Conservation (phyloP, 1,140 invertebrate genomes). For the Pseudobourletiella spinata region DNA sequence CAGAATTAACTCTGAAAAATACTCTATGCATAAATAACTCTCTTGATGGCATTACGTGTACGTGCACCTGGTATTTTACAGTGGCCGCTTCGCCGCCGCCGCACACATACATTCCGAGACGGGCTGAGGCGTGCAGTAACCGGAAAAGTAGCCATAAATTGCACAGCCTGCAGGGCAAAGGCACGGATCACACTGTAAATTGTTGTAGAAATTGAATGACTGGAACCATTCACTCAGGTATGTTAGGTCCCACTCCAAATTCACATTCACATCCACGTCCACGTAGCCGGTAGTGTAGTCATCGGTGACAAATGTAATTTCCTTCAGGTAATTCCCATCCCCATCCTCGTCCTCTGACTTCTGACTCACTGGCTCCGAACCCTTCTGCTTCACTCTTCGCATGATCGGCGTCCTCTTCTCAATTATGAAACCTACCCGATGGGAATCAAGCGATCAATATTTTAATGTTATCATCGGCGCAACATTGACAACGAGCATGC, state of each 20-base stretch:
- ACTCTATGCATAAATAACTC: too few relatives aligned
- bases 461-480: too few relatives aligned
- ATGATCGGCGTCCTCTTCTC: neutral
- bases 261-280: conserved; percentile 3
- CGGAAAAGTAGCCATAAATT: conserved; percentile 2
- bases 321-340: neutral
- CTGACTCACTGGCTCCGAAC: too few relatives aligned
- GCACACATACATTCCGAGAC: neutral
- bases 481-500: too few relatives aligned
- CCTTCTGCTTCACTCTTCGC: neutral
- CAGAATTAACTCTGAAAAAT: too few relatives aligned
- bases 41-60: too few relatives aligned
- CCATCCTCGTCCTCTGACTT: neutral
- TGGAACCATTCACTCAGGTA: conserved; percentile 1
- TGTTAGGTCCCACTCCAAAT: neutral
- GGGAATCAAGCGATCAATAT: too few relatives aligned
- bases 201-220: conserved; percentile 5
- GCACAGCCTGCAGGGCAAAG: conserved; percentile 2
- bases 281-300: neutral
- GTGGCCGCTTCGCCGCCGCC: neutral
- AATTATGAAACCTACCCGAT: neutral
- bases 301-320: neutral
- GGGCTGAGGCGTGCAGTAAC: conserved; percentile 1
- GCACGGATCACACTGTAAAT: conserved; percentile 7
- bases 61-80: too few relatives aligned